Percentiles rank a stretch among this genome's conserved stretches.
phyloP scores from a whole-genome alignment of 1,140 invertebrate genomes.

The Brachionus sp. region DNA sequence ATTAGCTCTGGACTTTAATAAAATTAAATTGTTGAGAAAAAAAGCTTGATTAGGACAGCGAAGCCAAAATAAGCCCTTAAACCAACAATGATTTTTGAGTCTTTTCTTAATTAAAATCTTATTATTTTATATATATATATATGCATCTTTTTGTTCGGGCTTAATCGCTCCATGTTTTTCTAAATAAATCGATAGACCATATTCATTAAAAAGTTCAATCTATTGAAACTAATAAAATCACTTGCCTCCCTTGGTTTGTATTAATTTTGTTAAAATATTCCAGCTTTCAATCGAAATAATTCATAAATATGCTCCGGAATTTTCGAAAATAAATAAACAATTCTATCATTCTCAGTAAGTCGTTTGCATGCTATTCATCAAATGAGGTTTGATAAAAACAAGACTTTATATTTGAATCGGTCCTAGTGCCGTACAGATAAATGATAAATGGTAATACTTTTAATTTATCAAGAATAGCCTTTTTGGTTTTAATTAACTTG shows the following conservation, averaged over 20 bases:
- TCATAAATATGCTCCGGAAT: background rate
- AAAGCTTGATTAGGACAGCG: background rate
- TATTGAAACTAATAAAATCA: background rate
- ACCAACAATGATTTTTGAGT: background rate
- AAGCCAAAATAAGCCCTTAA: background rate
- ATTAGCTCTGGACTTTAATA: background rate
- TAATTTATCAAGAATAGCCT: background rate
- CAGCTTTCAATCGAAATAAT: background rate
- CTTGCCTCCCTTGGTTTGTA: background rate
- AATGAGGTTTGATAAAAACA: background rate
- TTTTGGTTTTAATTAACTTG: background rate
- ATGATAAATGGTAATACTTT: background rate
- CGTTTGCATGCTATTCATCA: conserved; percentile 1
- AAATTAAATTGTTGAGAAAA: background rate
- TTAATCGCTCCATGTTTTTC: background rate
- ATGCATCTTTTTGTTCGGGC: background rate
- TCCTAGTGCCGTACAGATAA: background rate
- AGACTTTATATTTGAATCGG: background rate
- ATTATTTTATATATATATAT: background rate
- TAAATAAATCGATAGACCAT: conserved; percentile 3
- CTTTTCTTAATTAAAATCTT: background rate
- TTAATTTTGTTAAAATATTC: conserved; percentile 1
- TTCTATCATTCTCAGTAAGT: background rate
- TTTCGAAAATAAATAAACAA: background rate
- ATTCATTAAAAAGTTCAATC: conserved; percentile 4